Conservation (phyloP, 2,888 invertebrate genomes). For the Octodonta nipae region DNA sequence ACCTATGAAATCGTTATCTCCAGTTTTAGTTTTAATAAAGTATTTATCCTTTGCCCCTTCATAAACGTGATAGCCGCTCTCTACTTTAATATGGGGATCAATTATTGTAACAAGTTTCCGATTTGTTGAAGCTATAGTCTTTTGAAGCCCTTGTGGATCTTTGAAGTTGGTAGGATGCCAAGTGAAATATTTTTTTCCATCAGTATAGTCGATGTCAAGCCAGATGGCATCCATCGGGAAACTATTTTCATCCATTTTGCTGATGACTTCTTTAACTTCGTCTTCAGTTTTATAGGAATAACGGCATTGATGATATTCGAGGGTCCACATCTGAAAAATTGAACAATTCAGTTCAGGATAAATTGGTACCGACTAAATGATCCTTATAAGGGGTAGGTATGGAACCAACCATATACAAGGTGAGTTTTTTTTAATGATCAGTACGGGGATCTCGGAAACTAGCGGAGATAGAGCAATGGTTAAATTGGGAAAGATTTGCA, state of each 20-base stretch:
- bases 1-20: conserved; percentile 78
- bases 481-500: no score
- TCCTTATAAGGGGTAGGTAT: no score
- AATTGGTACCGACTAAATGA: no score
- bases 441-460: no score
- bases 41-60: conserved; percentile 52
- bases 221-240: conserved; percentile 91
- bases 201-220: conserved; percentile 97
- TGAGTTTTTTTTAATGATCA: no score
- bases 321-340: conserved; percentile 15
- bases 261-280: conserved; percentile 70
- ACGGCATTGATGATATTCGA: conserved; percentile 22
- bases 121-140: conserved; percentile 70
- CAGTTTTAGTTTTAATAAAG: conserved; percentile 66
- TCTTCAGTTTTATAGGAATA: conserved; percentile 88
- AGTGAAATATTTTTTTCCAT: conserved; percentile 65
- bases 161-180: conserved; percentile 85
- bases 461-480: no score
- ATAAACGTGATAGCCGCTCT: conserved; percentile 72
- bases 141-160: conserved; percentile 62
- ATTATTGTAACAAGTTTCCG: conserved; percentile 84
- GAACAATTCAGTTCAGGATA: background rate
- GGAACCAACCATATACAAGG: no score
- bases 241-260: conserved; percentile 74
- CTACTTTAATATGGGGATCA: conserved; percentile 93